phyloP scores from a whole-genome alignment of 1,140 invertebrate species.

The Bombus difficillimus region DNA sequence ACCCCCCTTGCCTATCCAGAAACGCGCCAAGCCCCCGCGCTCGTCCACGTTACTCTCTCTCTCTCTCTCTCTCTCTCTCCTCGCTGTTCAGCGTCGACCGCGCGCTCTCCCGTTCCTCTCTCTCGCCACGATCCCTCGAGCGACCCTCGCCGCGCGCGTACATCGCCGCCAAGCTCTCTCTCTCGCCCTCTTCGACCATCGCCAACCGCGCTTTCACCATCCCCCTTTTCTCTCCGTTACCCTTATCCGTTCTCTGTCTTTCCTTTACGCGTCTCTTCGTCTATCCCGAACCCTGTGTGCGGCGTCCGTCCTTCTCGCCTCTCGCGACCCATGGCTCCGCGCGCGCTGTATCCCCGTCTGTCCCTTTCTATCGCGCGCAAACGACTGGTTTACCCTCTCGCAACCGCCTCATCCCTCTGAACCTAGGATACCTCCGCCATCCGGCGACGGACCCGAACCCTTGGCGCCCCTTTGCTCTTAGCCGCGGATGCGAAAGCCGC shows the following conservation, averaged over 20 bases:
- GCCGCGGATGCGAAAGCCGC: constrained; percentile 73
- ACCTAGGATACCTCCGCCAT: constrained; percentile 68
- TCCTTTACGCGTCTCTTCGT: no score
- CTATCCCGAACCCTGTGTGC: neutral
- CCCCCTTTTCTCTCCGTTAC: constrained; percentile 41
- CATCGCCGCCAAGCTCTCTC: constrained; percentile 26
- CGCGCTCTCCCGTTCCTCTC: constrained; percentile 15
- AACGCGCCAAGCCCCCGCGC: constrained; percentile 23
- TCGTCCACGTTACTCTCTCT: neutral
- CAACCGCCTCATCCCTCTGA: constrained; percentile 64
- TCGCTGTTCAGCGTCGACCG: neutral
- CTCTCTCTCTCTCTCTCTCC: neutral
- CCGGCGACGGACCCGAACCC: constrained; percentile 74
- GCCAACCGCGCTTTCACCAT: constrained; percentile 5
- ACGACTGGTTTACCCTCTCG: constrained; percentile 42
- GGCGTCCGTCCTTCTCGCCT: constrained; percentile 30
- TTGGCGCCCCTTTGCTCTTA: constrained; percentile 72
- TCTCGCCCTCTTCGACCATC: constrained; percentile 16
- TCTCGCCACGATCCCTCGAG: constrained; percentile 48
- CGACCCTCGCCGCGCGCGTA: constrained; percentile 57
- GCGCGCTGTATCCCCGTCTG: constrained; percentile 49
- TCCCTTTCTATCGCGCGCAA: constrained; percentile 24
- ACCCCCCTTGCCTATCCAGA: constrained; percentile 24
- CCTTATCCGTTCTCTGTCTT: constrained; percentile 50
- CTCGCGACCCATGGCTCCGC: constrained; percentile 59